A percentile compares a stretch with the other conserved stretches of the same genome.
Conservation (phyloP, 2,888 invertebrate species). For the Prostheceraeus crozeri region DNA sequence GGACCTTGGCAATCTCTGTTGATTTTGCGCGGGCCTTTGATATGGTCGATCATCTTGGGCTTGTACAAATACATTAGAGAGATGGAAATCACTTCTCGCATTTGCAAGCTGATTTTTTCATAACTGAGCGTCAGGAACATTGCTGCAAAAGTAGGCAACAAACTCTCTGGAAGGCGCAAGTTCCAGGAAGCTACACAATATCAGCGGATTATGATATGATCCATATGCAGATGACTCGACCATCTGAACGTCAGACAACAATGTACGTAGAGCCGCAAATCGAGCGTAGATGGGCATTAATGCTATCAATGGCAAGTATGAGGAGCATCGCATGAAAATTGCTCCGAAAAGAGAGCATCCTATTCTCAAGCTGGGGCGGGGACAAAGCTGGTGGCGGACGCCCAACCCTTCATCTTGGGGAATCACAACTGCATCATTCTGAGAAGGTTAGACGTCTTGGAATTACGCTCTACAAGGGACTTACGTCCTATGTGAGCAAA, state of each 20-base stretch:
- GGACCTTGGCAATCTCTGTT: slow-evolving; percentile 16
- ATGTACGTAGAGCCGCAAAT: neutral
- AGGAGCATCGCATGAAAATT: neutral
- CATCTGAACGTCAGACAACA: neutral
- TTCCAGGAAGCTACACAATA: slow-evolving; percentile 8
- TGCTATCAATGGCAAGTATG: too few relatives aligned
- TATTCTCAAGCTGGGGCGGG: neutral
- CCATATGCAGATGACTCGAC: slow-evolving; percentile 21
- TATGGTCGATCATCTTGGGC: slow-evolving; percentile 13
- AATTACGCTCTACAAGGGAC: too few relatives aligned
- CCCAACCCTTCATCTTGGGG: too few relatives aligned
- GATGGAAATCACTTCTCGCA: slow-evolving; percentile 16
- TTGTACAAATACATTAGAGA: slow-evolving; percentile 10
- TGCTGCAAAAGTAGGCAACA: slow-evolving; percentile 16
- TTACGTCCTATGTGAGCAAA: too few relatives aligned
- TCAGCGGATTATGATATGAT: neutral
- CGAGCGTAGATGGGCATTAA: neutral
- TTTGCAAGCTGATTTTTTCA: slow-evolving; percentile 36
- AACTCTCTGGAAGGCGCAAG: neutral
- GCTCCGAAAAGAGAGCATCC: neutral
- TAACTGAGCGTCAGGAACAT: slow-evolving; percentile 12
- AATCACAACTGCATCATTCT: too few relatives aligned
- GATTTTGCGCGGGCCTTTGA: slow-evolving; percentile 28
- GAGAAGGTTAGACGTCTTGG: too few relatives aligned
- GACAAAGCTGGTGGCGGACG: too few relatives aligned